Base-by-base conservation (phyloP, 2,888 invertebrate species). In the Drosophila demipolita region DNA sequence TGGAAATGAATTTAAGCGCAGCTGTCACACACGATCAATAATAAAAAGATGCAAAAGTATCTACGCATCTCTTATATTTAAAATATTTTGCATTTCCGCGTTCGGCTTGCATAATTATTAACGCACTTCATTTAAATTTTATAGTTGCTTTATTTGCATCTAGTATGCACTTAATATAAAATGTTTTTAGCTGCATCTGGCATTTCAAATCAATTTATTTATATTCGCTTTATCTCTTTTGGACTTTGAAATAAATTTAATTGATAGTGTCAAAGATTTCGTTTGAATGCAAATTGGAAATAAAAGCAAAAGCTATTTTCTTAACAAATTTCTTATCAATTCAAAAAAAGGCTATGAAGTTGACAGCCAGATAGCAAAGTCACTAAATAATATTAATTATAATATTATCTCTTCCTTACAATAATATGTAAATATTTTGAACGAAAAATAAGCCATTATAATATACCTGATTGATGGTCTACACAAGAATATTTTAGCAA, bases 11-110 rank as follows among this genome's bases (percentile, higher is more conserved):
- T 69, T 66, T 35, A 63, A 67, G 49, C 29, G 35, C 45, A 42
- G 32, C 33, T 70, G 74, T 62, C 68, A 68, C 72, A 78, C 61
- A 60, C 66, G 74, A 71, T 72, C 64, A 78, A 80, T 82, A 69
- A 82, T 80, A 67, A 75, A 82, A 78, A 82, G 67, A 78, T 75
- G 70, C 66, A 78, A 78, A 68, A 68, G 66, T 86, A 69, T 76
- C 69, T 78, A 78, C 75, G 74, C 63, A 72, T 76, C 54, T 75
- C 48, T 66, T 20, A 20, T 3, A 57, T 20, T n/a, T 20, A 6
- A 53, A 4, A 15, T 20, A 17, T 57, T 62, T 60, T 52, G 48
- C 70, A 86, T 81, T 88, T 84, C 86, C 86, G 88, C 54, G 63
- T 86, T 78, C 40, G 63, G 23, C 52, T 68, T 74, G 66, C 61